Percentiles rank a stretch among this genome's conserved stretches.
Evolutionary conservation across 2,113 vertebrate genomes (phyloP).

Genomic region (Myrmophylax atrothorax): DNA sequence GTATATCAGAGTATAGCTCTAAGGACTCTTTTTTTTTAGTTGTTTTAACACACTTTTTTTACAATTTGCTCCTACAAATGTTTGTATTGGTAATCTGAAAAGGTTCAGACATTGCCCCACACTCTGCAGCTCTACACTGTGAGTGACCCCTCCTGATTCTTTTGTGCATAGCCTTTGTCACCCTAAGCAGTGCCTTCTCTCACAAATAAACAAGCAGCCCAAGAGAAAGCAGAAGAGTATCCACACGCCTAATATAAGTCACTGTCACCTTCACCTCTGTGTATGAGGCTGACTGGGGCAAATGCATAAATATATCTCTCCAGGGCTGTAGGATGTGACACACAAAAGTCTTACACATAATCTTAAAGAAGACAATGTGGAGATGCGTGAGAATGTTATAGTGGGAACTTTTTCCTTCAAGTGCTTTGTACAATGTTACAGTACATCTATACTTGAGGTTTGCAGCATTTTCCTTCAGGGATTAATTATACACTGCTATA

Average conservation of each 20-base stretch:
- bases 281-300: background rate
- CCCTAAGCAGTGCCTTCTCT: background rate
- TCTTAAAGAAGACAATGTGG: background rate
- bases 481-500: background rate
- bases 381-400: background rate
- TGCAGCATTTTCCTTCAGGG: background rate
- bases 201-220: background rate
- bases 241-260: background rate
- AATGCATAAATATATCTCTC: background rate
- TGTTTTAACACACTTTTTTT: background rate
- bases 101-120: background rate
- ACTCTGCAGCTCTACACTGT: background rate
- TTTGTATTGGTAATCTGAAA: background rate
- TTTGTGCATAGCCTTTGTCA: background rate
- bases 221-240: background rate
- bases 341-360: background rate
- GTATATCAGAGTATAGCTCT: background rate
- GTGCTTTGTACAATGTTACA: background rate
- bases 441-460: background rate
- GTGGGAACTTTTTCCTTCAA: background rate
- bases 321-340: fast-evolving
- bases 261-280: background rate
- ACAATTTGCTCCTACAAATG: background rate
- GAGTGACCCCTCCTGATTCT: background rate
- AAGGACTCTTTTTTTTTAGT: background rate